phyloP scores from a whole-genome alignment of 2,888 invertebrate genomes.

The Andricus curvator region DNA sequence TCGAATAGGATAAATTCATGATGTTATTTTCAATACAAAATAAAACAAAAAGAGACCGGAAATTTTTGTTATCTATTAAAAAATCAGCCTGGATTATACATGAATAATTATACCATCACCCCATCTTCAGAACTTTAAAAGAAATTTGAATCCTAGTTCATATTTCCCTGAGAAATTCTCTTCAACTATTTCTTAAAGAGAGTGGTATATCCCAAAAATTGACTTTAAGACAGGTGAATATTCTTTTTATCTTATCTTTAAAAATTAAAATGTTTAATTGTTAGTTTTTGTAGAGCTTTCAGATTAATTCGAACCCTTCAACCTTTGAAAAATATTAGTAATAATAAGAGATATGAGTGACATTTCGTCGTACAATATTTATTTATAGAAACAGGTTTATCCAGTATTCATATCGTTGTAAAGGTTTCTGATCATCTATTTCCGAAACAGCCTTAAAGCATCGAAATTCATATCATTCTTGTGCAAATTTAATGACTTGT shows the following conservation, averaged over 20 bases:
- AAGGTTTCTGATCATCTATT: neutral
- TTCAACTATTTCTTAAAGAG: too few relatives aligned
- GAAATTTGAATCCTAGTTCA: too few relatives aligned
- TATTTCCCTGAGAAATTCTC: too few relatives aligned
- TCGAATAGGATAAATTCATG: too few relatives aligned
- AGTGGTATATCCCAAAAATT: too few relatives aligned
- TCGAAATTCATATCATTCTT: neutral
- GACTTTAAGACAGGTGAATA: too few relatives aligned
- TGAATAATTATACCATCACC: too few relatives aligned
- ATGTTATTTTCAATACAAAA: too few relatives aligned
- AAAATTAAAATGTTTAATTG: neutral
- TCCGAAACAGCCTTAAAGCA: neutral
- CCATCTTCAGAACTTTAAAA: too few relatives aligned
- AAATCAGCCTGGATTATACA: too few relatives aligned
- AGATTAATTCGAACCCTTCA: neutral
- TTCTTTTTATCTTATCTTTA: neutral
- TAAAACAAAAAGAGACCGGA: too few relatives aligned
- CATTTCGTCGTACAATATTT: neutral
- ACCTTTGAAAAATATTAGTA: neutral
- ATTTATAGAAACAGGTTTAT: neutral
- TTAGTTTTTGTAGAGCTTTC: neutral
- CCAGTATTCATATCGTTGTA: neutral
- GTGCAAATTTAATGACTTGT: conserved; percentile 1
- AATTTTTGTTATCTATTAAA: too few relatives aligned
- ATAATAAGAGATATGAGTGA: neutral